Evolutionary conservation across 2,888 invertebrate species (phyloP).

Genomic region (Gasteruption jaculator): DNA sequence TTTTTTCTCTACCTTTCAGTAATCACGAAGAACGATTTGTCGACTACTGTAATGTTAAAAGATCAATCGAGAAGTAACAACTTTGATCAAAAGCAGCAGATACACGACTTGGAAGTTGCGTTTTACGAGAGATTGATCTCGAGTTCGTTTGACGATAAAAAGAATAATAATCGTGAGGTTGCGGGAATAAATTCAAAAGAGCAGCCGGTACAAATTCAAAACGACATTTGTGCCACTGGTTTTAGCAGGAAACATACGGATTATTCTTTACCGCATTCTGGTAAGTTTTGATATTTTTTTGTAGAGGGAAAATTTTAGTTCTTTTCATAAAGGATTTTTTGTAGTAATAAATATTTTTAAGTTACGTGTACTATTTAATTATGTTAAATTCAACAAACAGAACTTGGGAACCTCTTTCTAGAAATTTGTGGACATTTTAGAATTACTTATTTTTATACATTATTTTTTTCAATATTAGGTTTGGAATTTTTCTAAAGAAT

Average conservation of each 20-base stretch:
- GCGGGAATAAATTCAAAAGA: conserved; percentile 25
- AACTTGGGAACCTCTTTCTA: too few species aligned
- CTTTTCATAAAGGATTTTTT: too few species aligned
- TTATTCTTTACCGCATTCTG: conserved; percentile 22
- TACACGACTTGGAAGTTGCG: conserved; percentile 14
- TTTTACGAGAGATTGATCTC: conserved; percentile 18
- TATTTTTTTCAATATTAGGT: too few species aligned
- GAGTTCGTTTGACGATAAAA: conserved; percentile 26
- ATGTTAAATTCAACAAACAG: too few species aligned
- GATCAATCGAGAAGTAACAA: conserved; percentile 4
- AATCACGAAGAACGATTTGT: conserved; percentile 18
- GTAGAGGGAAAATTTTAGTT: conserved; percentile 16
- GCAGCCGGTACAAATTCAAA: conserved; percentile 14
- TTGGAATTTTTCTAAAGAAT: too few species aligned
- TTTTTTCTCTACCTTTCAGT: too few species aligned
- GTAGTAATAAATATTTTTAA: too few species aligned
- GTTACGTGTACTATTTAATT: too few species aligned
- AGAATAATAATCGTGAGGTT: conserved; percentile 31
- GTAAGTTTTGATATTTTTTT: conserved; percentile 22
- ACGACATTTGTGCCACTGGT: conserved; percentile 21
- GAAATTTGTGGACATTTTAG: too few species aligned
- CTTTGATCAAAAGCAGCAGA: conserved; percentile 8
- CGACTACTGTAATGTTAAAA: conserved; percentile 4
- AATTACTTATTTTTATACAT: too few species aligned
- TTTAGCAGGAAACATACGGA: conserved; percentile 22